A percentile compares a stretch with the other conserved stretches of the same genome.
Conservation (phyloP, 2,888 invertebrate species). For the Candidula unifasciata region DNA sequence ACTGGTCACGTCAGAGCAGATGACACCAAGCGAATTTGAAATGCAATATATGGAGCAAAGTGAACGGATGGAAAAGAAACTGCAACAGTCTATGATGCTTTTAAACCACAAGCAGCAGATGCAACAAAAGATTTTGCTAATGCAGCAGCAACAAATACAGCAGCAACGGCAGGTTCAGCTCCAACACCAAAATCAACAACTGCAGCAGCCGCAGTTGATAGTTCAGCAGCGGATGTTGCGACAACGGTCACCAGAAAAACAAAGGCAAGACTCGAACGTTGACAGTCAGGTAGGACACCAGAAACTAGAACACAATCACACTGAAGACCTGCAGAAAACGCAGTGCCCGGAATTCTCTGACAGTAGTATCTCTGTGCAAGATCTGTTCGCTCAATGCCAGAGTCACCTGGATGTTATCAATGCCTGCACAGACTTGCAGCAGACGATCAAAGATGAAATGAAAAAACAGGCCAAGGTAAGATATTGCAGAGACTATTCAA, state of each 20-base stretch:
- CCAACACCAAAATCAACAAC: not conserved
- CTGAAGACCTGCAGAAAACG: not conserved
- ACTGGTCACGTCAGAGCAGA: not conserved
- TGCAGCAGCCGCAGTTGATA: not conserved
- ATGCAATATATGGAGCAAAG: not conserved
- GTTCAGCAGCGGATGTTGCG: not conserved
- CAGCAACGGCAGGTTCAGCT: not conserved
- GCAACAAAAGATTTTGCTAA: not conserved
- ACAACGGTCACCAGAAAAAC: not conserved
- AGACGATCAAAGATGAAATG: constrained; percentile 30
- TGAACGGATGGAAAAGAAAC: not conserved
- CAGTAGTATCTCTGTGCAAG: not conserved
- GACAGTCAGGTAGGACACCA: not conserved
- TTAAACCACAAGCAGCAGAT: not conserved
- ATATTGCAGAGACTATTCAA: not conserved
- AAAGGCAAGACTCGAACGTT: not conserved
- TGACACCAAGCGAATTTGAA: not conserved
- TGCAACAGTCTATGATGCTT: not conserved
- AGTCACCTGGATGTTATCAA: constrained; percentile 35
- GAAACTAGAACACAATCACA: not conserved
- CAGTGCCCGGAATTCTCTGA: not conserved
- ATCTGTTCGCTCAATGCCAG: constrained; percentile 27
- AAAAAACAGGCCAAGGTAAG: constrained; percentile 33
- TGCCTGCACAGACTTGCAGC: constrained; percentile 67
- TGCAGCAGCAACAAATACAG: not conserved